Conservation (phyloP, 2,113 vertebrate species). For the Dromiciops gliroides region DNA sequence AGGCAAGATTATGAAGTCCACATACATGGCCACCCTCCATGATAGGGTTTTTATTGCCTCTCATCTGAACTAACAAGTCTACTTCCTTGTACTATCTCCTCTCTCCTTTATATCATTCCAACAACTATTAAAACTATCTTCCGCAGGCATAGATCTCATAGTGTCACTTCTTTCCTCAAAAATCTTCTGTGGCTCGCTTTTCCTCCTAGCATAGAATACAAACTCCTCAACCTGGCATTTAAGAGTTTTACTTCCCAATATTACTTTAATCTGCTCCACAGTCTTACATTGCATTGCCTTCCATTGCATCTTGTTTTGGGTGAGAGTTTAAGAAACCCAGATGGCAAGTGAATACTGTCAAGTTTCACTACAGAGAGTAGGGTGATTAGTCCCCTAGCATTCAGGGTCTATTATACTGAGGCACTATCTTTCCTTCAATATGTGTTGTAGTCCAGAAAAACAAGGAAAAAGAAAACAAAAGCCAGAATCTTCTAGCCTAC, state of each 20-base stretch:
- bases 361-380: not conserved
- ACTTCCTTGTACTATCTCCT: not conserved
- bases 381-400: not conserved
- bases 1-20: not conserved
- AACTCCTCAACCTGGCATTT: not conserved
- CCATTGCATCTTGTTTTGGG: not conserved
- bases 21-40: not conserved
- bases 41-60: not conserved
- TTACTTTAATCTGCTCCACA: not conserved
- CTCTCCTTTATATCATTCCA: not conserved
- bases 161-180: not conserved
- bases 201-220: not conserved
- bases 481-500: not conserved
- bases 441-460: not conserved
- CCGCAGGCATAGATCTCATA: not conserved
- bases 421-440: not conserved
- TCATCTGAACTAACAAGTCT: not conserved
- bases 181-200: not conserved
- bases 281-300: not conserved
- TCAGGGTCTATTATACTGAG: not conserved
- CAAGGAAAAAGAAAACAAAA: not conserved
- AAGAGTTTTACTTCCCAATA: not conserved
- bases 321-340: not conserved
- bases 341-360: not conserved
- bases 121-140: not conserved